Evolutionary conservation across 2,888 invertebrate genomes (phyloP), one percentile per base, ranked within the genome.

Genomic region (Heliconius aoede): DNA sequence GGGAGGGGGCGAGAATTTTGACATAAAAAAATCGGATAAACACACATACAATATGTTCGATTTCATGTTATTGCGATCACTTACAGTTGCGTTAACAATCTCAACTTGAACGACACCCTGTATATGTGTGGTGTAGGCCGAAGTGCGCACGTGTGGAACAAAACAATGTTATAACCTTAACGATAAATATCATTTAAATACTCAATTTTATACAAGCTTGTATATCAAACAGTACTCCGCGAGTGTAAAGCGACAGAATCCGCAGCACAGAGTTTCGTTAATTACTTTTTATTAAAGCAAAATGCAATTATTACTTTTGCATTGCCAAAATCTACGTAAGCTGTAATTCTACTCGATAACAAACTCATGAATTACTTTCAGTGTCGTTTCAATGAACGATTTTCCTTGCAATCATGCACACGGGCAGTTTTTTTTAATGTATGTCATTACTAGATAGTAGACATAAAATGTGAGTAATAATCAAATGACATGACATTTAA

Each of bases 71-170:
- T 86, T 88, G 86, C 86, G 85, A 84, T 86, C 89, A 95, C 95
- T 95, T 95, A 95, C 95, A 94, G 92, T 94, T 87, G 94, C 89
- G 84, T 95, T 89, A 88, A 93, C 88, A 90, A 94, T 91, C 89
- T 94, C 93, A 92, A 94, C 94, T 92, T 91, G 91, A 87, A 92
- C 88, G 90, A 89, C 91, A 90, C 91, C 92, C 94, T 94, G 93
- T 86, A 85, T 86, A 88, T 86, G 88, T 86, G 89, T 84, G 84
- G 90, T 87, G 88, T 84, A 82, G 88, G 88, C 89, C 92, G 90
- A 86, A 85, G 89, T 86, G 88, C 86, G 91, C 88, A 90, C 91
- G 93, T 90, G 93, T 93, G 94, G 88, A 94, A 94, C 89, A 93
- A 90, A 94, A 94, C 87, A 92, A 91, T 85, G 86, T 85, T 85